Conservation (phyloP, 2,113 vertebrate species). For the Murina feae region DNA sequence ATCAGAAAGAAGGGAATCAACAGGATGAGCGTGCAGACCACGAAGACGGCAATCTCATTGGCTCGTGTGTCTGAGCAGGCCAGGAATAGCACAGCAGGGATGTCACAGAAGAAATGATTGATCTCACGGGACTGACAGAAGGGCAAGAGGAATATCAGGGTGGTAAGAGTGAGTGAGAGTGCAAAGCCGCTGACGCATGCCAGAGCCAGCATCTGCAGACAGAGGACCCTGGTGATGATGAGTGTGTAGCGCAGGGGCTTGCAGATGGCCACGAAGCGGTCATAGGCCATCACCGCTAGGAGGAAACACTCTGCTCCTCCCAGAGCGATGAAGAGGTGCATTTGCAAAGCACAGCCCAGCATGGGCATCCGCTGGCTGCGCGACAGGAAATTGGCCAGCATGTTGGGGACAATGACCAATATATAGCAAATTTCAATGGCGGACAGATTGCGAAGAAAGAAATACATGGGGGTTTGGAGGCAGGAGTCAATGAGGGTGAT, state of each 20-base stretch:
- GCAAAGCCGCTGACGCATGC: constrained; percentile 47
- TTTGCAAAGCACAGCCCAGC: constrained; percentile 56
- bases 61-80: constrained; percentile 34
- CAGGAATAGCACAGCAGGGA: constrained; percentile 57
- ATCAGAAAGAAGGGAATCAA: constrained; percentile 51
- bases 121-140: constrained; percentile 38
- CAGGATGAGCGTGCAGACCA: constrained; percentile 45
- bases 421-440: constrained; percentile 60
- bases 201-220: constrained; percentile 43
- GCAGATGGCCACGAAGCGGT: constrained; percentile 65
- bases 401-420: constrained; percentile 57
- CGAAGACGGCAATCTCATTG: constrained; percentile 54
- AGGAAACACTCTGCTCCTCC: constrained; percentile 69
- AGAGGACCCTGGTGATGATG: constrained; percentile 36
- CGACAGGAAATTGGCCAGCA: constrained; percentile 51
- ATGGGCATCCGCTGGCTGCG: constrained; percentile 41
- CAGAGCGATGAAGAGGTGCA: constrained; percentile 58
- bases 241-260: constrained; percentile 57
- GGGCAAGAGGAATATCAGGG: constrained; percentile 32
- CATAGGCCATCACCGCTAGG: constrained; percentile 58
- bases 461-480: constrained; percentile 63
- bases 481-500: constrained; percentile 33
- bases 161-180: constrained; percentile 55
- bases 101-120: constrained; percentile 65
- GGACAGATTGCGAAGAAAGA: constrained; percentile 64